These are phyloP conservation scores for Emmelina monodactyla DNA, from an alignment of 2,888 invertebrate genomes.

Conservation along the genomic window DNA sequence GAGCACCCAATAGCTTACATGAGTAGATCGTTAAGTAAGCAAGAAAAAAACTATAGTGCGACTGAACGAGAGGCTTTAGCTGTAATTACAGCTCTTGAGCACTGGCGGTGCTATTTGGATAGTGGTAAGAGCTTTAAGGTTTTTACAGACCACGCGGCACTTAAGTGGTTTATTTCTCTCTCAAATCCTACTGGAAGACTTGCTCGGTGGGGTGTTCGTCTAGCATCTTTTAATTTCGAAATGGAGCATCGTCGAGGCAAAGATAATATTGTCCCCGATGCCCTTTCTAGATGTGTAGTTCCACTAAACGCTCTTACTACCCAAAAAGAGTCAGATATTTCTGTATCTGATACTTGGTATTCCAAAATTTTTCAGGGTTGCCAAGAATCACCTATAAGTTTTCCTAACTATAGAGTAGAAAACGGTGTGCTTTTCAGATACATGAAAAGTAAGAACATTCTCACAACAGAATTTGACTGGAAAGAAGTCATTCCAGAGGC, in stretches of 20 bases:
- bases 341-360: neutral
- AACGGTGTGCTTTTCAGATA: constrained; percentile 13
- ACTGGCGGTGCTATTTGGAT: constrained; percentile 21
- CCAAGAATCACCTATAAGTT: constrained; percentile 7
- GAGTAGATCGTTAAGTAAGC: constrained; percentile 7
- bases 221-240: constrained; percentile 17
- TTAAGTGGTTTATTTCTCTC: constrained; percentile 18
- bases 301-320: constrained; percentile 6
- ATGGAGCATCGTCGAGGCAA: constrained; percentile 17
- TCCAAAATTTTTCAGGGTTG: too few species aligned
- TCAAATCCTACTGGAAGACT: constrained; percentile 19
- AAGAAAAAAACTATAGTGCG: constrained; percentile 17
- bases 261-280: constrained; percentile 19
- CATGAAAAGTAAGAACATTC: constrained; percentile 8
- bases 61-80: constrained; percentile 21
- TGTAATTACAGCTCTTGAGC: constrained; percentile 19
- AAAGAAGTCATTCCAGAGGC: constrained; percentile 17
- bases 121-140: constrained; percentile 16
- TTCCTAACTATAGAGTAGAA: constrained; percentile 13
- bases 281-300: constrained; percentile 13
- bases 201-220: constrained; percentile 19
- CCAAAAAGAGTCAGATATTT: too few species aligned
- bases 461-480: constrained; percentile 17
- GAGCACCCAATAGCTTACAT: constrained; percentile 15
- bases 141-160: constrained; percentile 17